Base-by-base conservation (phyloP, 1,140 invertebrate species). In the Drosophila murphyi region DNA sequence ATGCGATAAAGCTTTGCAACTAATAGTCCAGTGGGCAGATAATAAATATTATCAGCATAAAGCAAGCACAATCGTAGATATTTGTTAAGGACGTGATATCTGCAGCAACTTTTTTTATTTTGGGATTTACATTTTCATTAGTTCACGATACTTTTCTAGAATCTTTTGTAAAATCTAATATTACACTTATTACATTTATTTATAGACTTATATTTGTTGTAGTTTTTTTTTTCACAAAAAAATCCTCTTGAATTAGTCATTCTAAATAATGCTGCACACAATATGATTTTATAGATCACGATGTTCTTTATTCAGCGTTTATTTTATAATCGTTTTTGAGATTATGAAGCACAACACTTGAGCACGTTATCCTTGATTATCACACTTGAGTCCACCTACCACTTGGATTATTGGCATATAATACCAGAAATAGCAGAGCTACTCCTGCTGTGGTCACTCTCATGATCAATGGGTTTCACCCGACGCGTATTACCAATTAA, bases 391-490 rank as follows among this genome's bases (percentile, higher is more conserved):
- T 35, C 2, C 45, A 83, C 83, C 76, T 85, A 88, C 85, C 85
- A 72, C 70, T 71, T 64, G 56, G 79, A 82, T 73, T 77, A 69
- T 57, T 65, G 59, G 63, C 51, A 60, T 72, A 62, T 20, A 88
- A 39, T 52, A 76, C 50, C 60, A 88, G 74, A 50, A 79, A 59
- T 75, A 79, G 71, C 70, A 85, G 47, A 32, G 82, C 71, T 61
- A 82, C 65, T 70, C 81, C 74, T 45, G 59, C 2, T 54, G 68
- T 60, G 37, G 37, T 70, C 70, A 75, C 54, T 68, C 73, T 79
- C 72, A 72, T 76, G 32, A 55, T 73, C 59, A 63, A 70, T 79
- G 64, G 56, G 65, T 72, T 72, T 70, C 63, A 69, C 78, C 72
- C 70, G 74, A 78, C 78, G 67, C 72, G 68, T 77, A 67, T 79